Base-by-base conservation (phyloP, 2,113 vertebrate species). In the Bostrychus sinensis region DNA sequence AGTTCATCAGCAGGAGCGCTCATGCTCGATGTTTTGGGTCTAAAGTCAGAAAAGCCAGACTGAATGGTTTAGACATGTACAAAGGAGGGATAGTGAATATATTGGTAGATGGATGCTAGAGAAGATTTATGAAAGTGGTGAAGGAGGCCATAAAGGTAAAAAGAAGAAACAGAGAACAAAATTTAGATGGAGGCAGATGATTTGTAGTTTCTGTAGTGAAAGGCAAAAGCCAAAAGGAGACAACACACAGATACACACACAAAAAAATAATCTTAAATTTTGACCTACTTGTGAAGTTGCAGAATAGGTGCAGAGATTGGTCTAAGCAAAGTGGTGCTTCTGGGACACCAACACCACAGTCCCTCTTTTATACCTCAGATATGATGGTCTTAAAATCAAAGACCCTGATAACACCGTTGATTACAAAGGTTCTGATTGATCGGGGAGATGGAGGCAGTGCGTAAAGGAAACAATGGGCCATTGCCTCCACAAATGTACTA, bases 341-440 rank as follows among this genome's bases (percentile, higher is more conserved):
- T 42, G 46, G 26, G 51, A 42, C 14, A 41, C 3, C 0, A n/a
- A n/a, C n/a, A n/a, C 39, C 54, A 23, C 62, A 30, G 41, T 36
- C 17, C 12, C 17, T 28, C 54, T 80, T 88, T 86, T 87, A 86
- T 89, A 88, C 30, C 32, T 8, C 38, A 34, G 17, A n/a, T 23
- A n/a, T 13, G 36, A 16, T 42, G 10, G 34, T 26, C 39, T 26
- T 42, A 14, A 73, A 81, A 68, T 71, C 80, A 73, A 63, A 81
- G 16, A 30, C 25, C 22, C 30, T 41, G 70, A 78, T 88, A 84
- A 75, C 42, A 38, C 23, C 10, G 39, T 56, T 58, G 62, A 23
- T 32, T 26, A 12, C n/a, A 3, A 62, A 65, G 17, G 34, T 3
- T 42, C 34, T 20, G 61, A 88, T 87, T 68, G 86, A 87, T 88